Percentiles rank a stretch among this genome's conserved stretches.
These are phyloP conservation scores for Mya arenaria DNA, from an alignment of 1,140 invertebrate genomes.

Conservation along the genomic window DNA sequence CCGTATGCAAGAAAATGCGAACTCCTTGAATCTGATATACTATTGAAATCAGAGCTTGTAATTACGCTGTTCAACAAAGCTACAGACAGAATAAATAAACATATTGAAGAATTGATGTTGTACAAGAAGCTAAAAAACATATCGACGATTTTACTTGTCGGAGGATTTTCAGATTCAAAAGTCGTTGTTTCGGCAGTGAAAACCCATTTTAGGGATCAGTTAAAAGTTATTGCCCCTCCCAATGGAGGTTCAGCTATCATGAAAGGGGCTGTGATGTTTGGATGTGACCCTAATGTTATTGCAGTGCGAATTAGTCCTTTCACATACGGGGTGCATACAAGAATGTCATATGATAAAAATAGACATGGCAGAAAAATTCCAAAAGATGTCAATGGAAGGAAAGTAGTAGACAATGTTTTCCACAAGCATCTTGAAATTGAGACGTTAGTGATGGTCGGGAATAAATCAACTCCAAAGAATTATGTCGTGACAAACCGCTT, in stretches of 20 bases:
- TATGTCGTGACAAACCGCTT: conserved; percentile 11
- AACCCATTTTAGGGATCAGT: neutral
- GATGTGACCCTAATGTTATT: conserved; percentile 34
- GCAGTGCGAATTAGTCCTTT: conserved; percentile 25
- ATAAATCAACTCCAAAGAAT: neutral
- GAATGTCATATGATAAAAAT: neutral
- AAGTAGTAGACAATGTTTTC: conserved; percentile 22
- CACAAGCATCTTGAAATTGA: conserved; percentile 26
- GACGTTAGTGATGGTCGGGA: conserved; percentile 3
- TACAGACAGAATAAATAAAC: neutral
- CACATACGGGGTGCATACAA: conserved; percentile 40
- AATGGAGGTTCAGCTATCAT: conserved; percentile 2
- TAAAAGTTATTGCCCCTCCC: conserved; percentile 2
- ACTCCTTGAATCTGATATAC: too few relatives aligned
- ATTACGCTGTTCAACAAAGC: too few relatives aligned
- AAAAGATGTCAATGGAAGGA: neutral
- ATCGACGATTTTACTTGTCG: conserved; percentile 31
- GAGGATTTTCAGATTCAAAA: conserved; percentile 38
- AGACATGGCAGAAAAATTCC: neutral
- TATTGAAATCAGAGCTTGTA: too few relatives aligned
- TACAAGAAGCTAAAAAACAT: neutral
- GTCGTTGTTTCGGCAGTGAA: neutral
- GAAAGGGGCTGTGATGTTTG: conserved; percentile 52
- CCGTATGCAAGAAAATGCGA: too few relatives aligned
- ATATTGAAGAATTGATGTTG: neutral